phyloP scores from a whole-genome alignment of 2,797 vertebrate genomes.

The Chrysolophus pictus region DNA sequence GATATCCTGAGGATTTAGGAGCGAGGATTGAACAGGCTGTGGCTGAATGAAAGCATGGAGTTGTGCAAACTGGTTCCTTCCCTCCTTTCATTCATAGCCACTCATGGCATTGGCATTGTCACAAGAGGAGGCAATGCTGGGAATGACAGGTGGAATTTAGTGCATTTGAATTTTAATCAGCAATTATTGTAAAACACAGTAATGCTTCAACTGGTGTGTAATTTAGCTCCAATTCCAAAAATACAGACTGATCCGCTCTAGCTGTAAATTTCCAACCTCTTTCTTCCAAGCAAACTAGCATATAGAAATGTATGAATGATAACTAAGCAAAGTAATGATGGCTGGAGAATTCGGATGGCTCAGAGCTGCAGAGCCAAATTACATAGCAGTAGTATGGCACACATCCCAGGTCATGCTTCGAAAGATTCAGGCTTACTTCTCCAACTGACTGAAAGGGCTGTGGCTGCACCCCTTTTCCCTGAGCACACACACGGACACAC shows the following conservation, averaged over 20 bases:
- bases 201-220: conserved; percentile 31
- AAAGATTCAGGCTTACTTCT: neutral
- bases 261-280: conserved; percentile 22
- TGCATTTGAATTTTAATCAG: conserved; percentile 58
- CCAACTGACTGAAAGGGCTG: neutral
- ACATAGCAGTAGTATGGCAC: neutral
- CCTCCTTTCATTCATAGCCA: neutral
- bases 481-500: neutral
- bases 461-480: neutral
- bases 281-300: neutral
- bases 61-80: conserved; percentile 21
- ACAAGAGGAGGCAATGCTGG: conserved; percentile 19
- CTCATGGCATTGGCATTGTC: neutral
- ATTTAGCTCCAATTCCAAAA: conserved; percentile 52
- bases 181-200: conserved; percentile 59
- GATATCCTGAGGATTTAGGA: neutral
- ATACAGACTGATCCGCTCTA: conserved; percentile 18
- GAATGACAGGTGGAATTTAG: conserved; percentile 60
- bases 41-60: conserved; percentile 10
- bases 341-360: conserved; percentile 37
- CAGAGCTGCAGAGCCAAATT: conserved; percentile 12
- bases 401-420: neutral
- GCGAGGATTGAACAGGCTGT: neutral
- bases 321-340: conserved; percentile 20
- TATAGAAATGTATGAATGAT: conserved; percentile 30